Base-by-base conservation (phyloP, 1,140 invertebrate genomes). In the Drosophila athabasca region DNA sequence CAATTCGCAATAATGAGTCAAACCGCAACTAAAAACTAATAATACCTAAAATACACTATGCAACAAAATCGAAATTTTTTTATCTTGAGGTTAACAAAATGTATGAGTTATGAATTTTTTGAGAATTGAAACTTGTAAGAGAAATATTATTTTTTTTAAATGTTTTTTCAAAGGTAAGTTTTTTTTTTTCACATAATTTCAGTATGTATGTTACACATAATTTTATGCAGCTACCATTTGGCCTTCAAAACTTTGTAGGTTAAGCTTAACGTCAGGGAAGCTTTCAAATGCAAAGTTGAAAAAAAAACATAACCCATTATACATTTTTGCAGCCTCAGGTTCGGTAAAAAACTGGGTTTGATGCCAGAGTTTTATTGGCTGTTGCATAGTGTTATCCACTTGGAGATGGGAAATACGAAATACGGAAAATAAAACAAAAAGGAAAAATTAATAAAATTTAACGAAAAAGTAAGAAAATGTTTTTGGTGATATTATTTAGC, bases 401-500 rank as follows among this genome's bases (percentile, higher is more conserved):
- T 8, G 29, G 29, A 31, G 0, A 31, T 31, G 29, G 29, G 29
- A 31, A 8, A 31, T 31, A 8, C 29, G 29, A 31, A 8, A 8
- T 31, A 9, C 3, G 31, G 31, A 3, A 35, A 35, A 55, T 22
- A 46, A 48, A 49, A 22, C 24, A 24, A 49, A 54, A 5, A 43
- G 46, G 52, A 26, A 55, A 31, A 31, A 9, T 31, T 2, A 29
- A 66, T 35, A 39, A 19, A 13, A 49, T n/a, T 44, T 50, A 74
- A 74, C 11, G 1, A 9, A 13, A 35, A 35, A 35, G 31, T 39
- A 39, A 1, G 35, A 39, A 39, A 60, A 84, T 55, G 85, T 64
- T 72, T 80, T 84, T 76, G 80, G 77, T 80, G 77, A 80, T 85
- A 85, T 62, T 80, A 67, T 77, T 77, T 83, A 70, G 79, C 61